phyloP scores from a whole-genome alignment of 2,797 vertebrate genomes.

The Triplophysa bombifrons region DNA sequence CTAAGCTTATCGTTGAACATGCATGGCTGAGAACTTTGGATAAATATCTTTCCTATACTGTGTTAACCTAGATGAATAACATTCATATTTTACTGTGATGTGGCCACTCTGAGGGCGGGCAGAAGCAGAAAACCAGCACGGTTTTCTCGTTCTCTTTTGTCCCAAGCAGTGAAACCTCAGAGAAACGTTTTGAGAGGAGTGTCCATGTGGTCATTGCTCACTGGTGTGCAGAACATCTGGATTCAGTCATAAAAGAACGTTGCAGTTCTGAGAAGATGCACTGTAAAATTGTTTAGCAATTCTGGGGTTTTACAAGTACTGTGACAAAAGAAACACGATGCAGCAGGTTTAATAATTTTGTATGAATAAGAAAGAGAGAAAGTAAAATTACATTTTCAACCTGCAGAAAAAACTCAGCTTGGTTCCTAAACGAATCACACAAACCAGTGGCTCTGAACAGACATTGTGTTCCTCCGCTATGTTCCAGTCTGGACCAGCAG shows the following conservation, averaged over 20 bases:
- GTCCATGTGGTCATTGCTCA: conserved; percentile 35
- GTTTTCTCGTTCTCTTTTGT: not conserved
- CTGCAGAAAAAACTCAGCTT: conserved; percentile 6
- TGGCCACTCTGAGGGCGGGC: conserved; percentile 26
- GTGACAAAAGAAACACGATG: not conserved
- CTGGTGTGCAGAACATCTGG: conserved; percentile 40
- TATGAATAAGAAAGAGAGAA: not conserved
- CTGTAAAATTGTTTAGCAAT: conserved; percentile 8
- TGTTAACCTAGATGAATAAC: conserved; percentile 32
- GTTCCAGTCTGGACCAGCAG: conserved; percentile 23
- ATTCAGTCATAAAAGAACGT: conserved; percentile 49
- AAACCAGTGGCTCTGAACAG: conserved; percentile 51
- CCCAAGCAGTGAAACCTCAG: conserved; percentile 26
- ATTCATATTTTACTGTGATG: conserved; percentile 26
- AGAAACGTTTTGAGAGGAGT: conserved; percentile 18
- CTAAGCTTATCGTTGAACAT: conserved; percentile 11
- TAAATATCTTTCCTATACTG: not conserved
- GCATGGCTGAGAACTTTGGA: conserved; percentile 12
- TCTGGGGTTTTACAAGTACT: not conserved
- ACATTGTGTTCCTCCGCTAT: conserved; percentile 25
- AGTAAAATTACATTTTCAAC: not conserved
- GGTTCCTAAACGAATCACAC: conserved; percentile 37
- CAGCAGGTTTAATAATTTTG: not conserved
- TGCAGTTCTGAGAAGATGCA: conserved; percentile 30
- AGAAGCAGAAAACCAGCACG: conserved; percentile 20